phyloP scores from a whole-genome alignment of 2,797 vertebrate genomes.

The Sebastes elongatus region DNA sequence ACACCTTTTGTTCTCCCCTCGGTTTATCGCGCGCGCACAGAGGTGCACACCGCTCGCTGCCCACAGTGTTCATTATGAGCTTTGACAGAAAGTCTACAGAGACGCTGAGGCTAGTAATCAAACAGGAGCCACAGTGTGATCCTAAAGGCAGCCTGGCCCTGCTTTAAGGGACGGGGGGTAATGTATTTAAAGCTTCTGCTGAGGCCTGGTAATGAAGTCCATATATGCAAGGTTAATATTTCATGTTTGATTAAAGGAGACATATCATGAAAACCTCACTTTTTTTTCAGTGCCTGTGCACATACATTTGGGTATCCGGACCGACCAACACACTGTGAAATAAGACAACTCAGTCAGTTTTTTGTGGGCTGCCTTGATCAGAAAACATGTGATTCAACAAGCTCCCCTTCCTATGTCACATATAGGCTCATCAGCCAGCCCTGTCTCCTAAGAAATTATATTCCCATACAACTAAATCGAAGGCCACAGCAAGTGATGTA shows the following conservation, averaged over 20 bases:
- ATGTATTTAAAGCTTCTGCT: constrained; percentile 9
- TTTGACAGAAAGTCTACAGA: constrained; percentile 54
- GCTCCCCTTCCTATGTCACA: no score
- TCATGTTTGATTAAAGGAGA: background rate
- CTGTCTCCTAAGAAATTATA: no score
- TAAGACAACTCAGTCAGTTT: no score
- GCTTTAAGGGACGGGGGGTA: background rate
- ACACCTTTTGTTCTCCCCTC: background rate
- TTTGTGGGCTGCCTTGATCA: no score
- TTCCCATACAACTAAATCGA: no score
- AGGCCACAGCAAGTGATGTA: no score
- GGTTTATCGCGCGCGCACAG: background rate
- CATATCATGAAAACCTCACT: no score
- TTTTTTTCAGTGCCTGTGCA: no score
- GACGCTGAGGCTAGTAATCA: constrained; percentile 51
- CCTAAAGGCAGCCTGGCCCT: constrained; percentile 8
- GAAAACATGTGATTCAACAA: no score
- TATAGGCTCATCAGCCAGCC: no score
- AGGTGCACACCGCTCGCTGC: constrained; percentile 16
- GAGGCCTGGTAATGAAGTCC: background rate
- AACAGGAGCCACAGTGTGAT: constrained; percentile 33
- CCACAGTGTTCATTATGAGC: constrained; percentile 63
- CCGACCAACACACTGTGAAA: no score
- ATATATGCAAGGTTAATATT: background rate
- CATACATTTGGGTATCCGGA: background rate